Percentiles rank a stretch among this genome's conserved stretches.
Conservation (phyloP, 2,888 invertebrate genomes). For the Drosophila meridiana region DNA sequence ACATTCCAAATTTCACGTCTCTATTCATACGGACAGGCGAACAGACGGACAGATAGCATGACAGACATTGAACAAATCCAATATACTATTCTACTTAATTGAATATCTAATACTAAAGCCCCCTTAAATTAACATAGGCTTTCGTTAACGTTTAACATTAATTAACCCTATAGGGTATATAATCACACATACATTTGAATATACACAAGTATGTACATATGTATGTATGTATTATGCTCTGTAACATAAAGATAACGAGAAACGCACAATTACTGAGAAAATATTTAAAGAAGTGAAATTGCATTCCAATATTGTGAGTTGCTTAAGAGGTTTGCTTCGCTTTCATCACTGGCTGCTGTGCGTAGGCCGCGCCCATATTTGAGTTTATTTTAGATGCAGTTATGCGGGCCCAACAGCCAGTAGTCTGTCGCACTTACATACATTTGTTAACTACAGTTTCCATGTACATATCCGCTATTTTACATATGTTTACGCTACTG, state of each 20-base stretch:
- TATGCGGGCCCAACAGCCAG: slow-evolving; percentile 56
- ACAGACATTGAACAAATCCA: too few relatives aligned
- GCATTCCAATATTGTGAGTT: slow-evolving; percentile 74
- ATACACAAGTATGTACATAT: neutral
- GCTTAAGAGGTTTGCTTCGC: slow-evolving; percentile 23
- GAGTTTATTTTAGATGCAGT: slow-evolving; percentile 24
- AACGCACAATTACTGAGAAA: slow-evolving; percentile 72
- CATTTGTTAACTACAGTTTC: neutral
- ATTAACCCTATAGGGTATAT: neutral
- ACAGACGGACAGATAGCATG: too few relatives aligned
- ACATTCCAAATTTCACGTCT: too few relatives aligned
- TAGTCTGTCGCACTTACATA: neutral
- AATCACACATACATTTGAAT: neutral
- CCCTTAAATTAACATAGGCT: too few relatives aligned
- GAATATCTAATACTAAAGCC: too few relatives aligned
- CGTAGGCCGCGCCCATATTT: slow-evolving; percentile 67
- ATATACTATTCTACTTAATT: too few relatives aligned
- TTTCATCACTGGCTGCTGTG: slow-evolving; percentile 42
- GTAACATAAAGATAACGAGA: slow-evolving; percentile 29
- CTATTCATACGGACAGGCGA: too few relatives aligned
- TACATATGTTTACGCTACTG: neutral
- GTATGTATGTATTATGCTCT: neutral
- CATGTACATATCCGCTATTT: neutral
- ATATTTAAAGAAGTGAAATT: slow-evolving; percentile 82
- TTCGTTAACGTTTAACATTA: neutral